These are phyloP conservation scores for Cyclargus thomasi DNA, from an alignment of 1,140 invertebrate species.

Conservation along the genomic window DNA sequence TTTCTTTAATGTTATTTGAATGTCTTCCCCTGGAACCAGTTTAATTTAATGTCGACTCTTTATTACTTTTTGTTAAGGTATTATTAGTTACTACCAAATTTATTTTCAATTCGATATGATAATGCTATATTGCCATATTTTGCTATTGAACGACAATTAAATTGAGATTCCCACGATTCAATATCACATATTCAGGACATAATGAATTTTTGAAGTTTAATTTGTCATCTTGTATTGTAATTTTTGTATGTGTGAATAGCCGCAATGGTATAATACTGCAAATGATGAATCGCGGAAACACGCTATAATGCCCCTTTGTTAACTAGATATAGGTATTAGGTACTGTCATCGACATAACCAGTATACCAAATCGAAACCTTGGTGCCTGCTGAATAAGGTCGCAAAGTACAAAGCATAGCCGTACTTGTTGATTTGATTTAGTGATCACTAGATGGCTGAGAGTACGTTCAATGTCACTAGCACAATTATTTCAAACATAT, in stretches of 20 bases:
- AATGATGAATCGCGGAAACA: slow-evolving; percentile 52
- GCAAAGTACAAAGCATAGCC: background rate
- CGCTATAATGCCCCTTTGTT: slow-evolving; percentile 48
- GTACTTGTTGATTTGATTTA: background rate
- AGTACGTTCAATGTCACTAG: background rate
- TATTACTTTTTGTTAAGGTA: no score
- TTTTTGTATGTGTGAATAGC: slow-evolving; percentile 22
- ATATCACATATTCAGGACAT: background rate
- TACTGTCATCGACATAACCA: background rate
- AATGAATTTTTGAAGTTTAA: background rate
- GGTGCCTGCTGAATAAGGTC: background rate
- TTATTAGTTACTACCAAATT: no score
- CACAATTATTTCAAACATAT: background rate
- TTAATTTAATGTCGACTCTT: no score
- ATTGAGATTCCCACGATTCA: background rate
- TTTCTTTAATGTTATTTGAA: no score
- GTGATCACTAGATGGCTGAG: background rate
- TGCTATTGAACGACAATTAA: background rate
- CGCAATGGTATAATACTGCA: slow-evolving; percentile 41
- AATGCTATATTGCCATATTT: background rate
- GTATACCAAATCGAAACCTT: background rate
- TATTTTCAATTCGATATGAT: no score
- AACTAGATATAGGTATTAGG: slow-evolving; percentile 20
- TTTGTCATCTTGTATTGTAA: slow-evolving; percentile 13
- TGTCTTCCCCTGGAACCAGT: no score